Evolutionary conservation across 2,797 vertebrate species (phyloP), one percentile per base, ranked within the genome.

Genomic region (Hippopotamyrus pictus): DNA sequence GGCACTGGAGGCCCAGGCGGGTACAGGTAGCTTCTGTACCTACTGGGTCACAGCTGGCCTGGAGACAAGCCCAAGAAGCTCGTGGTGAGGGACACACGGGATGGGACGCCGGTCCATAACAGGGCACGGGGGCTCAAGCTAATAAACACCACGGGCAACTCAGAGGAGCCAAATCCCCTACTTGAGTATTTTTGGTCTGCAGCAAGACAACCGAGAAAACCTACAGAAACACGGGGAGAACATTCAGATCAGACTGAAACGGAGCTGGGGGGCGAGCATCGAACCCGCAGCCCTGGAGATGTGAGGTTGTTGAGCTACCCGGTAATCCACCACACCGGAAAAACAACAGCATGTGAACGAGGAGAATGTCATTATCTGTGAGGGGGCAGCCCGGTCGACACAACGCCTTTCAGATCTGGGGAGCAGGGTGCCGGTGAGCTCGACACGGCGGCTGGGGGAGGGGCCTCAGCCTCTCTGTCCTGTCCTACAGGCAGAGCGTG

Each of bases 321-420:
- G n/a, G 33, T 19, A 37, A 79, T 41, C 33, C 73, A 79, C 37
- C 7, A 1, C 19, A 2, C 37, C n/a, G 73, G 73, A 79, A 79
- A 44, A 79, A 79, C 41, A n/a, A 46, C 65, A 37, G 65, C 41
- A n/a, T 79, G 19, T 2, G 41, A 46, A 79, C 7, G 41, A 79
- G 41, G 17, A 79, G 41, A 46, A 79, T 19, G 19, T 46, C 33
- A 41, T 41, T 46, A 46, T 44, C 73, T 44, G 7, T 79, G 73
- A 79, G 73, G 19, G 41, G 73, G 37, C 17, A 79, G 73, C n/a
- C n/a, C n/a, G 88, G 97, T 98, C 0, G 98, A 99, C 57, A 98
- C 98, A 0, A 98, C 98, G 0, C 99, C 99, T 95, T 99, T 99
- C 73, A 99, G 96, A 95, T 99, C 98, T 99, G 94, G 88, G 91